phyloP scores from a whole-genome alignment of 2,888 invertebrate species.

The Petrolisthes manimaculis region DNA sequence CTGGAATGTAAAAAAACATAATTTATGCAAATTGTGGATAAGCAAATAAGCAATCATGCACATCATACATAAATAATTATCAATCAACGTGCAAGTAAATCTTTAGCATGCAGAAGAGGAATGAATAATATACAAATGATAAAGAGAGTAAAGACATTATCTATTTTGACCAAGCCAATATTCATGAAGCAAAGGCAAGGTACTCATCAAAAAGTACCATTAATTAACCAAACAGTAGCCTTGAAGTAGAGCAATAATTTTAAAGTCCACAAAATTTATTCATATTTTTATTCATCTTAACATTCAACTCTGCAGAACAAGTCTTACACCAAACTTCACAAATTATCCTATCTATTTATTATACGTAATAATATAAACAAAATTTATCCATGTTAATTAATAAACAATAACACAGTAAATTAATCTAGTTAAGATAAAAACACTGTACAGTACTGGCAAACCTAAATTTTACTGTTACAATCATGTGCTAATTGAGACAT shows the following conservation, averaged over 20 bases:
- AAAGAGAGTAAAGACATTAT: background rate
- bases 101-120: slow-evolving; percentile 6
- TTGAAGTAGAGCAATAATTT: no score
- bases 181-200: background rate
- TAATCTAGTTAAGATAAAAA: no score
- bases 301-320: background rate
- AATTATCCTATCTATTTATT: no score
- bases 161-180: background rate
- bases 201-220: no score
- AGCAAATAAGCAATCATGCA: slow-evolving; percentile 48
- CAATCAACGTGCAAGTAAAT: slow-evolving; percentile 32
- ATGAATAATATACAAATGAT: background rate
- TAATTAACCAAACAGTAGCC: no score
- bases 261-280: no score
- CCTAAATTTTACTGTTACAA: no score
- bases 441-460: no score
- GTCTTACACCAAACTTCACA: slow-evolving; percentile 4
- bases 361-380: no score
- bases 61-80: background rate
- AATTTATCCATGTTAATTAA: no score
- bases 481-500: no score
- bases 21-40: slow-evolving; percentile 53
- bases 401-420: no score
- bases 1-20: slow-evolving; percentile 57
- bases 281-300: background rate